Conservation (phyloP, 2,888 invertebrate genomes). For the Acleris cristana region DNA sequence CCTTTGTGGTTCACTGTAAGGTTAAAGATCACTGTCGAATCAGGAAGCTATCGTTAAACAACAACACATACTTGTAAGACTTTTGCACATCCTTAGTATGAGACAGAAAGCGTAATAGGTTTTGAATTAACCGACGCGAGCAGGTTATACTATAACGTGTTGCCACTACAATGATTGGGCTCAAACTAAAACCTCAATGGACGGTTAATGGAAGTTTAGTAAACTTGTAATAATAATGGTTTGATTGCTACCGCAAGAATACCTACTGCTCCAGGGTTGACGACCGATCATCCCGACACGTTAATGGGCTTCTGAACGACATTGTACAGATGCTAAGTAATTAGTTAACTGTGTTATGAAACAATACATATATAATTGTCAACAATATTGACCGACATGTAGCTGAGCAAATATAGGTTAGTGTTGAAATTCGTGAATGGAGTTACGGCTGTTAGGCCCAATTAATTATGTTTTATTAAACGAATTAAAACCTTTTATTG, state of each 20-base stretch:
- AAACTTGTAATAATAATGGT: slow-evolving; percentile 50
- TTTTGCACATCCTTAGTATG: slow-evolving; percentile 15
- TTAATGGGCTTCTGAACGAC: slow-evolving; percentile 27
- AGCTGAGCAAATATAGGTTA: slow-evolving; percentile 35
- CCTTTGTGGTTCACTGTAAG: slow-evolving; percentile 46
- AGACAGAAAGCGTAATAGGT: slow-evolving; percentile 17
- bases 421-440: slow-evolving; percentile 29
- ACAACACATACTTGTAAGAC: slow-evolving; percentile 7
- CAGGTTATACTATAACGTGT: slow-evolving; percentile 57
- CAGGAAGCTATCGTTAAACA: slow-evolving; percentile 29
- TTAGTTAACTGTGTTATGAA: slow-evolving; percentile 40
- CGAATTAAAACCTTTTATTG: slow-evolving; percentile 20
- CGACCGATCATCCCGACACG: slow-evolving; percentile 39
- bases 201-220: slow-evolving; percentile 52
- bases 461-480: slow-evolving; percentile 17
- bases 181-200: slow-evolving; percentile 64
- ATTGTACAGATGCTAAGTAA: slow-evolving; percentile 49
- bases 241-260: slow-evolving; percentile 49
- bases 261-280: slow-evolving; percentile 55
- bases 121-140: slow-evolving; percentile 24
- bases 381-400: slow-evolving; percentile 41
- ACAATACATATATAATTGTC: slow-evolving; percentile 40
- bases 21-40: slow-evolving; percentile 50
- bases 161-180: slow-evolving; percentile 62
- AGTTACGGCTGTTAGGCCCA: slow-evolving; percentile 16